A percentile compares a stretch with the other conserved stretches of the same genome.
phyloP scores from a whole-genome alignment of 2,888 invertebrate species.

The Tetragonisca angustula region DNA sequence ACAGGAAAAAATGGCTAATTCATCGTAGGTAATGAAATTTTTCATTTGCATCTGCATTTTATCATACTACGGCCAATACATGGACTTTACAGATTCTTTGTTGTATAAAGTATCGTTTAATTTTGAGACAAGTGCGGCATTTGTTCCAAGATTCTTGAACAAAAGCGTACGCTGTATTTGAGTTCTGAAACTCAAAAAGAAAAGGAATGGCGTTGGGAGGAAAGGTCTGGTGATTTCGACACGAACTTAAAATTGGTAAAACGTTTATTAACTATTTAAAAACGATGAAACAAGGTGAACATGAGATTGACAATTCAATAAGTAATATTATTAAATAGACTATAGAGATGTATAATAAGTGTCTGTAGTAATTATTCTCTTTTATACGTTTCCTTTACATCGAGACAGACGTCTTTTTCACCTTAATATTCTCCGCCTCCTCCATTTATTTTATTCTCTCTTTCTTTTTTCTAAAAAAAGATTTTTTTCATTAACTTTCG shows the following conservation, averaged over 20 bases:
- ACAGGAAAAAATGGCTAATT: no score
- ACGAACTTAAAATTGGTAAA: slow-evolving; percentile 81
- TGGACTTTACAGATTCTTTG: no score
- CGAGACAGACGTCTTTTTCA: slow-evolving; percentile 72
- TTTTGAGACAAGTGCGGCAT: no score
- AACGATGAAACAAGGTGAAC: slow-evolving; percentile 84
- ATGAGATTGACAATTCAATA: slow-evolving; percentile 84
- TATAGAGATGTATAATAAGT: slow-evolving; percentile 83
- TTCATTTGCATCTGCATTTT: no score
- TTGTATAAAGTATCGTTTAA: no score
- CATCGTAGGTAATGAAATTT: no score
- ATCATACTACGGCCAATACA: no score
- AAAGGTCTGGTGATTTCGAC: no score
- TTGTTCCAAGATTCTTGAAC: no score
- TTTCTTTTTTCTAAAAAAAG: neutral
- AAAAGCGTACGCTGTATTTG: neutral
- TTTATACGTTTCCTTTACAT: slow-evolving; percentile 76
- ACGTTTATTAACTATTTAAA: slow-evolving; percentile 84
- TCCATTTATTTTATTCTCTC: neutral
- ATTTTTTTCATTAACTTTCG: slow-evolving; percentile 43
- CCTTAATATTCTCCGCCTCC: slow-evolving; percentile 10
- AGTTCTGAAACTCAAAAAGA: neutral
- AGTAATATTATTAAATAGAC: slow-evolving; percentile 83
- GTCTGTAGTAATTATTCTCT: slow-evolving; percentile 74
- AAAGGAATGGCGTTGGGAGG: neutral